Percentiles rank a stretch among this genome's conserved stretches.
These are phyloP conservation scores for Drosophila anceps DNA, from an alignment of 2,888 invertebrate genomes.

Conservation along the genomic window DNA sequence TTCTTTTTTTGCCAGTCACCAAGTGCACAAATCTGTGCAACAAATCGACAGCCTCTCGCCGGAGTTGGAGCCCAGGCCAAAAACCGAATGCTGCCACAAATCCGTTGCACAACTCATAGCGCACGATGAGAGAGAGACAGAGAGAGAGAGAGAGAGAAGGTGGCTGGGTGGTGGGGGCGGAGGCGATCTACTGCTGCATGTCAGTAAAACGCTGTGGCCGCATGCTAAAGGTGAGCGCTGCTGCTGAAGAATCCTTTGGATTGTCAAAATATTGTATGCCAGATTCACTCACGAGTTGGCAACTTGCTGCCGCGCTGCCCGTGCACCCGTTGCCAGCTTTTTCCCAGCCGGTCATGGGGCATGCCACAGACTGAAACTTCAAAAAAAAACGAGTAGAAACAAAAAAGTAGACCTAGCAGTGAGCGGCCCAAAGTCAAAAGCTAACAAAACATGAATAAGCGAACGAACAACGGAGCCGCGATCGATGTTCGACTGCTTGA, in stretches of 20 bases:
- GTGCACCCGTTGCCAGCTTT: conserved; percentile 38
- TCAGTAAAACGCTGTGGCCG: conserved; percentile 36
- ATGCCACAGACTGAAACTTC: conserved; percentile 40
- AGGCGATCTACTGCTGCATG: conserved; percentile 52
- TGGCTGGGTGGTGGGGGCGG: background rate
- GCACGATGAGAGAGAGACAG: conserved; percentile 47
- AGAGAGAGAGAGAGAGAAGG: background rate
- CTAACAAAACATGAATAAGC: conserved; percentile 54
- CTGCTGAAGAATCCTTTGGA: conserved; percentile 80
- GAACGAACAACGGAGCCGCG: conserved; percentile 50
- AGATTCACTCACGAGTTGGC: conserved; percentile 77
- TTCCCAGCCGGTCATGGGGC: conserved; percentile 70
- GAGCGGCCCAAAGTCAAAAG: conserved; percentile 59
- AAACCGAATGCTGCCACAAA: conserved; percentile 45
- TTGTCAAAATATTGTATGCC: conserved; percentile 82
- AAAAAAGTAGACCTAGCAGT: conserved; percentile 43
- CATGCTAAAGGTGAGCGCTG: conserved; percentile 58
- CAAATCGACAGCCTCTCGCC: conserved; percentile 70
- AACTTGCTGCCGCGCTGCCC: conserved; percentile 25
- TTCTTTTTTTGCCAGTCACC: conserved; percentile 67
- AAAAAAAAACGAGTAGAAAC: conserved; percentile 1
- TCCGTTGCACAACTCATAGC: conserved; percentile 65
- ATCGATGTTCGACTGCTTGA: conserved; percentile 46
- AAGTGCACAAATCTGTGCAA: conserved; percentile 67
- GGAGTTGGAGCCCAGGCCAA: conserved; percentile 24